phyloP scores from a whole-genome alignment of 1,140 invertebrate genomes.

The Meteorus sp. region DNA sequence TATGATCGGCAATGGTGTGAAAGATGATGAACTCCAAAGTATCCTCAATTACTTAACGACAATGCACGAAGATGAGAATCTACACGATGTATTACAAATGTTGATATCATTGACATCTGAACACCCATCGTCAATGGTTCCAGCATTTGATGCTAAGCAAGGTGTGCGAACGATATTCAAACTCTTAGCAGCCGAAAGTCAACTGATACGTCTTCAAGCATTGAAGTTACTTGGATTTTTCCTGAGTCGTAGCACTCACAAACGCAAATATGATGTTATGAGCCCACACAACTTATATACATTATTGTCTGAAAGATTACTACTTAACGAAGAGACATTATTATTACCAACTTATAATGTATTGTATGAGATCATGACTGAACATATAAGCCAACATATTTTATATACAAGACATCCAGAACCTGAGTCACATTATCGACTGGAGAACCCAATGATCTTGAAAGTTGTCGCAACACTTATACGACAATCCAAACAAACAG shows the following conservation, averaged over 20 bases:
- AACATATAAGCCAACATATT: slow-evolving; percentile 94
- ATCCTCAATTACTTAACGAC: slow-evolving; percentile 98
- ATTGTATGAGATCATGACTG: slow-evolving; percentile 98
- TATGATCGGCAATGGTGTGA: slow-evolving; percentile 94
- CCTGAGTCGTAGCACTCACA: slow-evolving; percentile 91
- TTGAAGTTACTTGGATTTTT: slow-evolving; percentile 95
- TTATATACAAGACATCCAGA: slow-evolving; percentile 88
- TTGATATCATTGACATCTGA: slow-evolving; percentile 96
- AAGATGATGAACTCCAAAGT: slow-evolving; percentile 98
- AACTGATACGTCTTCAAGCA: slow-evolving; percentile 92
- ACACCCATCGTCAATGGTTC: slow-evolving; percentile 97
- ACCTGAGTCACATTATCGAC: slow-evolving; percentile 89
- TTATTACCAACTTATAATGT: slow-evolving; percentile 96
- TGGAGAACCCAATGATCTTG: slow-evolving; percentile 99
- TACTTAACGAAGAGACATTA: slow-evolving; percentile 86
- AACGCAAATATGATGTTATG: slow-evolving; percentile 99
- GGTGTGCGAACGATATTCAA: slow-evolving; percentile 97
- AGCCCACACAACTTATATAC: slow-evolving; percentile 98
- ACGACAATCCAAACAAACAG: slow-evolving; percentile 91
- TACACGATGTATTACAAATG: slow-evolving; percentile 97
- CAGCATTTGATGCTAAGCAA: slow-evolving; percentile 96
- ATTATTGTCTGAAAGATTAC: slow-evolving; percentile 87
- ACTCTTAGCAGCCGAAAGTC: slow-evolving; percentile 90
- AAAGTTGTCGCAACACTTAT: slow-evolving; percentile 98
- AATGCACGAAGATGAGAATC: slow-evolving; percentile 98